Evolutionary conservation across 1,140 invertebrate species (phyloP).

Genomic region (Wiebesia pumilae): DNA sequence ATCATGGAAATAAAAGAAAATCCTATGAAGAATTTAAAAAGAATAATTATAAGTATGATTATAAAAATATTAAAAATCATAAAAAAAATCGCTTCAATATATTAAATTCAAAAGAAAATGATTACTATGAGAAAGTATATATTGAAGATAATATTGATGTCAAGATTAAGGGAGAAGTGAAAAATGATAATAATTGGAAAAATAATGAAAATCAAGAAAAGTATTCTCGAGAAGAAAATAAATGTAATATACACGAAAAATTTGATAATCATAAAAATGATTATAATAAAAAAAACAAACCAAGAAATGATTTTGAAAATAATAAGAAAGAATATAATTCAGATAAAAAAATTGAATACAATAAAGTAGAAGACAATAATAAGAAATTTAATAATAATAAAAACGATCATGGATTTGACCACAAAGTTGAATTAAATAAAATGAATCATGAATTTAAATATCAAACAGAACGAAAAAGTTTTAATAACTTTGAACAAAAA

Average conservation of each 20-base stretch:
- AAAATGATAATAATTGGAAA: slow-evolving; percentile 45
- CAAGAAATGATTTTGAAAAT: slow-evolving; percentile 5
- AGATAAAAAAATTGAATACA: slow-evolving; percentile 12
- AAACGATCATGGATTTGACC: slow-evolving; percentile 4
- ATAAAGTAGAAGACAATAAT: slow-evolving; percentile 10
- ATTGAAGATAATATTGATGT: slow-evolving; percentile 15
- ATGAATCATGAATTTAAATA: background rate
- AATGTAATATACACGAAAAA: slow-evolving; percentile 36
- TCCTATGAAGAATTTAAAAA: slow-evolving; percentile 35
- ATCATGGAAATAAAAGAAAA: slow-evolving; percentile 10
- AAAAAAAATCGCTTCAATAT: background rate
- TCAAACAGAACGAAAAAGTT: background rate
- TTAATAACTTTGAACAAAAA: slow-evolving; percentile 4
- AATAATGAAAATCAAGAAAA: slow-evolving; percentile 42
- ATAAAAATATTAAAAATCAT: slow-evolving; percentile 31
- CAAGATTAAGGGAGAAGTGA: slow-evolving; percentile 48
- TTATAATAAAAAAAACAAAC: slow-evolving; percentile 27
- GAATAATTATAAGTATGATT: slow-evolving; percentile 38
- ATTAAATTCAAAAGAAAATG: slow-evolving; percentile 26
- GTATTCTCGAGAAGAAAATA: slow-evolving; percentile 25
- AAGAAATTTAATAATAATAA: slow-evolving; percentile 28
- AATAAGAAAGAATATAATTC: slow-evolving; percentile 10
- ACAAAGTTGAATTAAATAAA: background rate
- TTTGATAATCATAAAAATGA: slow-evolving; percentile 30
- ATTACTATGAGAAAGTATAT: slow-evolving; percentile 28